Percentiles rank a stretch among this genome's conserved stretches.
These are phyloP conservation scores for Phrynocephalus guinanensis DNA, from an alignment of 2,797 vertebrate genomes.

Conservation along the genomic window DNA sequence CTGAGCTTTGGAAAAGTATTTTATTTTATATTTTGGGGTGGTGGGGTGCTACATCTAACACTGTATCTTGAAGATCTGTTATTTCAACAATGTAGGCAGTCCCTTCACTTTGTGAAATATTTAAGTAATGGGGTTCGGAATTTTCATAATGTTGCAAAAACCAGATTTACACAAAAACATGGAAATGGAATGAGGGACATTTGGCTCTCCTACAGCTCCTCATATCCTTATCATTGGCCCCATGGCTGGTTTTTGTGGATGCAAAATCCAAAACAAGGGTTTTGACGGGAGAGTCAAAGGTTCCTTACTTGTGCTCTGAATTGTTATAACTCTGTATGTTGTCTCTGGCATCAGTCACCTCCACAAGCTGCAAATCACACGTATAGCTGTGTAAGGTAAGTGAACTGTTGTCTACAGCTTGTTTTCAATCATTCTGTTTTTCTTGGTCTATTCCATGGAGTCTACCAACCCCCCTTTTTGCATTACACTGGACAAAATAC, in stretches of 20 bases:
- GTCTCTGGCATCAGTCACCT: not conserved
- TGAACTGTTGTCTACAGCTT: not conserved
- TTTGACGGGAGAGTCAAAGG: not conserved
- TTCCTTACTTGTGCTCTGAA: not conserved
- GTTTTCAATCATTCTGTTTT: not conserved
- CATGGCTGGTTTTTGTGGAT: not conserved
- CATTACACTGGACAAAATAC: conserved; percentile 22
- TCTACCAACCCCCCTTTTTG: not conserved
- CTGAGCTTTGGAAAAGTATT: not conserved
- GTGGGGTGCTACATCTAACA: not conserved
- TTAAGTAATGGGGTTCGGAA: not conserved
- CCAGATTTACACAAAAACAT: not conserved
- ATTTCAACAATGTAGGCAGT: not conserved
- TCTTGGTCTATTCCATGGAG: not conserved
- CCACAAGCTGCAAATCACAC: not conserved
- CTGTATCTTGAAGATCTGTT: not conserved
- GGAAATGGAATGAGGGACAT: not conserved
- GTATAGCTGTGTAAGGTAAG: not conserved
- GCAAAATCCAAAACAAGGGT: not conserved
- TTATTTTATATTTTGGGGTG: too few relatives aligned
- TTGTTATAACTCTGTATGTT: not conserved
- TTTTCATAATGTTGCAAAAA: not conserved
- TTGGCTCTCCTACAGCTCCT: not conserved
- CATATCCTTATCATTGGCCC: not conserved
- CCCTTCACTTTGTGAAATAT: too few relatives aligned